Conservation (phyloP, 2,888 invertebrate species). For the Nomada hirtipes region DNA sequence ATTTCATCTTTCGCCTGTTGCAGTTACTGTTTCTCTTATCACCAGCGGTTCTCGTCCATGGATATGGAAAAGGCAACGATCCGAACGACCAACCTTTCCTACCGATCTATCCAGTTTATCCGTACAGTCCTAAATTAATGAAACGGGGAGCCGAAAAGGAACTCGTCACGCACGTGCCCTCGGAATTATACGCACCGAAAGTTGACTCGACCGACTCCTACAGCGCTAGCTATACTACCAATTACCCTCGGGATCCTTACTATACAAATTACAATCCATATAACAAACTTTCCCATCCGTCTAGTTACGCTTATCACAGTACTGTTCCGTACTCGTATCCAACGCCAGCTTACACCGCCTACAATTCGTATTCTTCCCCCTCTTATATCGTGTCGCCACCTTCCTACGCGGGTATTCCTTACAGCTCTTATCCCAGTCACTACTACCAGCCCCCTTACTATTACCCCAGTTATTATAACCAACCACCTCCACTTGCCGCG, state of each 20-base stretch:
- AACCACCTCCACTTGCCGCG: constrained; percentile 71
- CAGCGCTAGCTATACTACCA: constrained; percentile 67
- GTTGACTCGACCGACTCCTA: constrained; percentile 78
- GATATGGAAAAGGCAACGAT: constrained; percentile 68
- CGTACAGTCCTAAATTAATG: constrained; percentile 80
- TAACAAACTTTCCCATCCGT: constrained; percentile 59
- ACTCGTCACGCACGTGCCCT: constrained; percentile 67
- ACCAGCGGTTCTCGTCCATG: constrained; percentile 74
- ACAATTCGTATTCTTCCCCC: constrained; percentile 57
- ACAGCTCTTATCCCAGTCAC: constrained; percentile 75
- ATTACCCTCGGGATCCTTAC: constrained; percentile 75
- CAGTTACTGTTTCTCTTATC: constrained; percentile 78
- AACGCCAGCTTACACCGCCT: constrained; percentile 33
- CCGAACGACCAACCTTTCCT: constrained; percentile 81
- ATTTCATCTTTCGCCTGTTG: constrained; percentile 42
- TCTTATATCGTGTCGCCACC: constrained; percentile 55
- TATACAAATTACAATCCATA: constrained; percentile 74
- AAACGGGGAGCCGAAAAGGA: constrained; percentile 79
- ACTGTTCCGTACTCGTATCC: constrained; percentile 48
- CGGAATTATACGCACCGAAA: constrained; percentile 79
- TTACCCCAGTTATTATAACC: constrained; percentile 77
- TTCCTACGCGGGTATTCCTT: constrained; percentile 55
- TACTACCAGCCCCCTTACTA: constrained; percentile 77
- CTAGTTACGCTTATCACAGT: constrained; percentile 54
- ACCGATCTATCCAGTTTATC: constrained; percentile 80